Percentiles rank a stretch among this genome's conserved stretches.
These are phyloP conservation scores for Sebastes variabilis DNA, from an alignment of 2,797 vertebrate species.

Conservation along the genomic window DNA sequence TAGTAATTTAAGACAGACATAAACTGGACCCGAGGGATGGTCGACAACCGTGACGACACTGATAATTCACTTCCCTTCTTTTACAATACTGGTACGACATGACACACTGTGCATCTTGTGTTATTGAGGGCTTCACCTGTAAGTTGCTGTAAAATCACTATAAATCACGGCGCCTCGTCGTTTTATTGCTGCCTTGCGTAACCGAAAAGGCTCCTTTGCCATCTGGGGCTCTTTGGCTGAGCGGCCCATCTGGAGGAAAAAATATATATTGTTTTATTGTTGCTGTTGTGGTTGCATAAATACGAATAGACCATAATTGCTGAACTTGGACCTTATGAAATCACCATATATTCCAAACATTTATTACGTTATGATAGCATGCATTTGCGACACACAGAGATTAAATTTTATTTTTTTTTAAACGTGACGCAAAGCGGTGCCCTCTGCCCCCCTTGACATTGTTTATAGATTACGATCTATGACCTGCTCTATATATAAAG, in stretches of 20 bases:
- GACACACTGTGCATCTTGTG: neutral
- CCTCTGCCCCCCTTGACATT: neutral
- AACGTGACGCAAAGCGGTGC: neutral
- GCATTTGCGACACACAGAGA: neutral
- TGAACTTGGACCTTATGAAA: neutral
- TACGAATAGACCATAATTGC: neutral
- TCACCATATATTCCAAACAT: neutral
- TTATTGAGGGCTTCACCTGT: neutral
- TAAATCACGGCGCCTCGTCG: neutral
- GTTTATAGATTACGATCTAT: rapidly evolving
- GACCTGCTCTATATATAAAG: too few relatives aligned
- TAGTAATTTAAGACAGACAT: neutral
- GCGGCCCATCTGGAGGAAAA: neutral
- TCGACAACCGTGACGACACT: neutral
- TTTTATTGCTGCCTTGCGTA: neutral
- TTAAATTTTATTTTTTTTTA: rapidly evolving
- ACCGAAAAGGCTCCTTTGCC: neutral
- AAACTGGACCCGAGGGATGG: neutral
- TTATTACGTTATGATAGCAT: neutral
- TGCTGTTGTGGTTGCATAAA: neutral
- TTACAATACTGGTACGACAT: neutral
- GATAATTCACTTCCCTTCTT: neutral
- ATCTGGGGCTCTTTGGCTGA: neutral
- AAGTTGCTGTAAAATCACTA: neutral
- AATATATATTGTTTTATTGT: neutral